These are phyloP conservation scores for Pontoporia blainvillei DNA, from an alignment of 2,113 vertebrate species.

Conservation along the genomic window DNA sequence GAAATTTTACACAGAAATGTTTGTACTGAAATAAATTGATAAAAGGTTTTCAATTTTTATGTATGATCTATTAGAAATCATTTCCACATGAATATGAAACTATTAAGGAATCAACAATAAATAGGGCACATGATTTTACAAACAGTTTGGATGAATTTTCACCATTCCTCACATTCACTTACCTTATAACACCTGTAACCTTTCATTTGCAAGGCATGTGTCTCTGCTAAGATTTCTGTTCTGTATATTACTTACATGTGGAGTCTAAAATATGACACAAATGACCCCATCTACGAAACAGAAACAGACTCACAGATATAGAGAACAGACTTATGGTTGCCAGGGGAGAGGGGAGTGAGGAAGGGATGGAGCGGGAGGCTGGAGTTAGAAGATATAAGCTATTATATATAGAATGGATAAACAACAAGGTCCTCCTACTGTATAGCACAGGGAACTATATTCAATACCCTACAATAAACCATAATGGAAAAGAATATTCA, in stretches of 20 bases:
- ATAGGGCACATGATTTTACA: not conserved
- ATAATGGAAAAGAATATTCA: not conserved
- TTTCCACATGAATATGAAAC: not conserved
- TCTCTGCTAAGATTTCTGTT: not conserved
- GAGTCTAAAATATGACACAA: not conserved
- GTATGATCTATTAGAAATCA: not conserved
- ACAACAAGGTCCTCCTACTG: not conserved
- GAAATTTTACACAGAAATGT: not conserved
- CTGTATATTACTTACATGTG: not conserved
- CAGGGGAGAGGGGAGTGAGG: not conserved
- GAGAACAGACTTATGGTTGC: not conserved
- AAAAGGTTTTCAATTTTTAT: not conserved
- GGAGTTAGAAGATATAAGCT: not conserved
- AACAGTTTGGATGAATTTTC: not conserved
- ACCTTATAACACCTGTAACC: not conserved
- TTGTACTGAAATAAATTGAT: not conserved
- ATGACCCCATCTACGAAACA: rapidly evolving
- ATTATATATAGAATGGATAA: not conserved
- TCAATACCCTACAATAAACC: not conserved
- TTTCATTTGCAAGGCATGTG: not conserved
- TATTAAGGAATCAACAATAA: not conserved
- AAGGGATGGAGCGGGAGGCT: not conserved
- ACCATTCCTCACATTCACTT: not conserved
- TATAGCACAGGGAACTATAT: not conserved
- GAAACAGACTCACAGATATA: not conserved